A percentile compares a stretch with the other conserved stretches of the same genome.
Conservation (phyloP, 2,797 vertebrate genomes). For the Onychomys arenicola region DNA sequence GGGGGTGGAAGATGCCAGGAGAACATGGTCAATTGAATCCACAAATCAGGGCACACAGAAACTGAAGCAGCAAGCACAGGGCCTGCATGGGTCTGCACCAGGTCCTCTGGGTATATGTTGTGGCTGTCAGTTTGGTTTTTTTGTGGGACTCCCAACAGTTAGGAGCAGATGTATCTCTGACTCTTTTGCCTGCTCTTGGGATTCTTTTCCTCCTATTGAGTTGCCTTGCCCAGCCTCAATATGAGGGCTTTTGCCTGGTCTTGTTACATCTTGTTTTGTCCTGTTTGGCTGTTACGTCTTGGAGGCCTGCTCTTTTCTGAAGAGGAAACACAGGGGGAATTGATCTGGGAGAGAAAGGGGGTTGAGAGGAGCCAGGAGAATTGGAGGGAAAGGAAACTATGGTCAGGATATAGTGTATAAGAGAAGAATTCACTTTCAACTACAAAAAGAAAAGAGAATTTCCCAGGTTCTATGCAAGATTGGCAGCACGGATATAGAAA, state of each 20-base stretch:
- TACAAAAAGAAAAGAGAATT: not conserved
- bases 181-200: not conserved
- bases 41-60: not conserved
- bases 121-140: not conserved
- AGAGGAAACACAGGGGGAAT: not conserved
- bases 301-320: not conserved
- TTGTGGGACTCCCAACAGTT: not conserved
- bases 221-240: not conserved
- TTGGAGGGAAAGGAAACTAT: not conserved
- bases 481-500: not conserved
- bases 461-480: not conserved
- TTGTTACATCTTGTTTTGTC: not conserved
- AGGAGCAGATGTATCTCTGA: not conserved
- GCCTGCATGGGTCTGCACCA: not conserved
- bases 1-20: not conserved
- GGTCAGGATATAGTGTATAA: not conserved
- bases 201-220: not conserved
- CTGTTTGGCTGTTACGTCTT: not conserved
- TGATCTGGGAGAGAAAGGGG: not conserved
- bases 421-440: not conserved
- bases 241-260: not conserved
- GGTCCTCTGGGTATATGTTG: not conserved
- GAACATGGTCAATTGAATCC: not conserved
- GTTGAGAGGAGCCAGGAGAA: not conserved
- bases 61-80: not conserved